phyloP scores from a whole-genome alignment of 2,888 invertebrate genomes.

The Hirtodrosophila histrioides region DNA sequence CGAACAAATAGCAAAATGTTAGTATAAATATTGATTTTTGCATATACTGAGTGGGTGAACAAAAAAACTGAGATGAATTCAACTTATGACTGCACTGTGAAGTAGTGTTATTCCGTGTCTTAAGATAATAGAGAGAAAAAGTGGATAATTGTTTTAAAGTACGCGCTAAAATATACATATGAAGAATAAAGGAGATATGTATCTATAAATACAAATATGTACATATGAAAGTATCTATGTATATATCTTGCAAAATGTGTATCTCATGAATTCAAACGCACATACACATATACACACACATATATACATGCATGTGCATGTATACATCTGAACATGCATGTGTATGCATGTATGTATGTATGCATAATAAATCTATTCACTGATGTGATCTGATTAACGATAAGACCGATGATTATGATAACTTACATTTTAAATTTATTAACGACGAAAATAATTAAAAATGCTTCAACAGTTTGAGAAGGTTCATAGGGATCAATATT shows the following conservation, averaged over 20 bases:
- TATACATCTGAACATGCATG: not conserved
- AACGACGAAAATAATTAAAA: no score
- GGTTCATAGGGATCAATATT: no score
- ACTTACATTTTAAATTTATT: no score
- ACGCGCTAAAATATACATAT: not conserved
- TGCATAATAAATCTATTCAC: no score
- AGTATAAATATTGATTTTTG: constrained; percentile 44
- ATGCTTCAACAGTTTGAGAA: not conserved
- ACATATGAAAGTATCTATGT: constrained; percentile 5
- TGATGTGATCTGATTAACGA: not conserved
- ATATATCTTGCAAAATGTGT: constrained; percentile 49
- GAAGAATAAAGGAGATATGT: no score
- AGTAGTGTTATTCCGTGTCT: not conserved
- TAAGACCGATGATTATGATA: no score
- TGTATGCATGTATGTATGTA: no score
- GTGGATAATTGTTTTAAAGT: not conserved
- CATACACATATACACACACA: constrained; percentile 1
- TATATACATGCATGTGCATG: constrained; percentile 1
- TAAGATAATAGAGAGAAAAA: not conserved
- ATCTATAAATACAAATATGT: constrained; percentile 2
- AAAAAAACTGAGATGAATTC: constrained; percentile 6
- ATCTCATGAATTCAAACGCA: constrained; percentile 34
- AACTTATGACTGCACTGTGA: not conserved
- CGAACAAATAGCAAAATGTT: constrained; percentile 8
- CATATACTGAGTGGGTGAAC: constrained; percentile 14